A percentile compares a stretch with the other conserved stretches of the same genome.
These are phyloP conservation scores for Nemoura dubitans DNA, from an alignment of 2,888 invertebrate genomes.

Conservation along the genomic window DNA sequence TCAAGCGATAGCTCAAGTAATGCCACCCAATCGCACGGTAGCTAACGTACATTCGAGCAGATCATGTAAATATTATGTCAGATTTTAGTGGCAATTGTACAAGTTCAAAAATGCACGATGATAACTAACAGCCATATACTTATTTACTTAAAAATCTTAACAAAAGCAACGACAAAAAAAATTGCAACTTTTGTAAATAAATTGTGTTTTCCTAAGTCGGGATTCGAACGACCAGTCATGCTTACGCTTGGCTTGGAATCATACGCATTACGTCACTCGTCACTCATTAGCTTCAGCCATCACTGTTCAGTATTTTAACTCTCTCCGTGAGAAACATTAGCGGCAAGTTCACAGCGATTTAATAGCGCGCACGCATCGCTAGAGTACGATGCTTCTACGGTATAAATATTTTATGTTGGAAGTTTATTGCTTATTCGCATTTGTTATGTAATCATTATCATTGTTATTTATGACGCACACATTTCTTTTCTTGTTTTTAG, in stretches of 20 bases:
- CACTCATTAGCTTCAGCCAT: slow-evolving; percentile 3
- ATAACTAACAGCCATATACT: neutral
- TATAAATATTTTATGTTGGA: slow-evolving; percentile 20
- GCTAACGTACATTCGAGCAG: neutral
- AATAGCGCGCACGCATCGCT: neutral
- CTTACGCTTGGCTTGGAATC: slow-evolving; percentile 36
- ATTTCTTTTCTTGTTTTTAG: slow-evolving; percentile 47
- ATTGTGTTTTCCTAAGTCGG: slow-evolving; percentile 26
- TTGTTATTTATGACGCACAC: slow-evolving; percentile 38
- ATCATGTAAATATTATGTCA: neutral
- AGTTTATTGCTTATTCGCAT: slow-evolving; percentile 50
- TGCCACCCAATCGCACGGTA: neutral
- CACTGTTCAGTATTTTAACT: slow-evolving; percentile 28
- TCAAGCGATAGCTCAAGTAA: neutral
- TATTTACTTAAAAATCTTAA: slow-evolving; percentile 3
- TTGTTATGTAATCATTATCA: slow-evolving; percentile 50
- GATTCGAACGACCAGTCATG: slow-evolving; percentile 40
- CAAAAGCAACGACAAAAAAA: neutral
- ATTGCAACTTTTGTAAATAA: slow-evolving; percentile 22
- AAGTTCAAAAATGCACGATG: neutral
- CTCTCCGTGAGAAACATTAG: neutral
- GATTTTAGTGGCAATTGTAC: neutral
- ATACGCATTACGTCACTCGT: slow-evolving; percentile 31
- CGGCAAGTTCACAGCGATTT: neutral
- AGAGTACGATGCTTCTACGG: neutral